These are phyloP conservation scores for Deroplatys truncata DNA, from an alignment of 2,888 invertebrate genomes.

Conservation along the genomic window DNA sequence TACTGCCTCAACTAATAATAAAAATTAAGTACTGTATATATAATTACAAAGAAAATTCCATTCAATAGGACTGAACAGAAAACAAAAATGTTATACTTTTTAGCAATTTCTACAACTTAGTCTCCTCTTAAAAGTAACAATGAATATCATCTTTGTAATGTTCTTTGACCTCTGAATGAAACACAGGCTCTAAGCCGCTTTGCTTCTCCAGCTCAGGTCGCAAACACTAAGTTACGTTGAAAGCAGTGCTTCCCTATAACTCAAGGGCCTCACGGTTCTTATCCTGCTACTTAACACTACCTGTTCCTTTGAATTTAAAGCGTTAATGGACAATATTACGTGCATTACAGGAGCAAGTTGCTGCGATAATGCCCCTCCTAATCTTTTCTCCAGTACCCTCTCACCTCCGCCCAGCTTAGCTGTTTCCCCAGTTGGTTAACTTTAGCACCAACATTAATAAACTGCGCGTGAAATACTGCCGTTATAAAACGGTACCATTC, in stretches of 20 bases:
- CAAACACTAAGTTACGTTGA: background rate
- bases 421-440: background rate
- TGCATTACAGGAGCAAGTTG: background rate
- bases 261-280: background rate
- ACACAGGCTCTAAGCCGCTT: no score
- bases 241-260: background rate
- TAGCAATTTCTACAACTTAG: no score
- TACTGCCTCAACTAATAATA: no score
- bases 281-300: background rate
- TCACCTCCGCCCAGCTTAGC: background rate
- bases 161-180: no score
- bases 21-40: no score
- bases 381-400: background rate
- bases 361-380: background rate
- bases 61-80: no score
- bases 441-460: background rate
- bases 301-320: background rate
- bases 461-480: background rate
- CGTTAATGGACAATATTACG: background rate
- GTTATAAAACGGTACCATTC: background rate
- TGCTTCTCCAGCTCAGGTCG: no score
- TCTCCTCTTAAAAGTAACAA: no score
- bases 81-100: no score
- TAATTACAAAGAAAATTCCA: no score
- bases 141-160: no score